Percentiles rank a stretch among this genome's conserved stretches.
Evolutionary conservation across 37 sponge, comb jelly and placozoan species (phyloP).

Genomic region (Dysidea cf. avara): DNA sequence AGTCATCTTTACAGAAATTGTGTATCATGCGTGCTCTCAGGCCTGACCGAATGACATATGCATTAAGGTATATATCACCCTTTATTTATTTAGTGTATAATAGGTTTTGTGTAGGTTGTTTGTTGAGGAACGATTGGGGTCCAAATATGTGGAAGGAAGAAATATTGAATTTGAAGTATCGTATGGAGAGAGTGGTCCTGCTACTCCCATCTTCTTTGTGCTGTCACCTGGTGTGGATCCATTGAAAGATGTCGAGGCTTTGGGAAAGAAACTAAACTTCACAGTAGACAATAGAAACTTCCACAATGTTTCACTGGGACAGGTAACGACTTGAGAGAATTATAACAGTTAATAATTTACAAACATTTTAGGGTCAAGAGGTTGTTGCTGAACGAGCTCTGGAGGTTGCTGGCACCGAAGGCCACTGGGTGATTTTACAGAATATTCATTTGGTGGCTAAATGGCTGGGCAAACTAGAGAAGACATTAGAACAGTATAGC

Average conservation of each 20-base stretch:
- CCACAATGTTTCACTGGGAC: slow-evolving; percentile 98
- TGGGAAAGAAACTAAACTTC: slow-evolving; percentile 94
- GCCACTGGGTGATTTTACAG: slow-evolving; percentile 99
- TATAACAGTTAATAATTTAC: not conserved
- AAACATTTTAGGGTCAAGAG: slow-evolving; percentile 93
- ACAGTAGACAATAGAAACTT: slow-evolving; percentile 85
- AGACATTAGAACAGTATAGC: slow-evolving; percentile 88
- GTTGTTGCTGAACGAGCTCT: slow-evolving; percentile 96
- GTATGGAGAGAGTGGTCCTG: slow-evolving; percentile 96
- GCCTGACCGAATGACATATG: slow-evolving; percentile 99
- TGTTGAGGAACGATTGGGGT: slow-evolving; percentile 96
- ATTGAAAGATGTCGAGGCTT: slow-evolving; percentile 96
- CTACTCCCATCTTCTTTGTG: slow-evolving; percentile 98
- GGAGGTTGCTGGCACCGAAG: slow-evolving; percentile 91
- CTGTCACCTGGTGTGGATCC: slow-evolving; percentile 99
- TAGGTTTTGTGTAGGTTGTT: slow-evolving; percentile 53
- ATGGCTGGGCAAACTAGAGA: slow-evolving; percentile 96
- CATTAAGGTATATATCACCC: slow-evolving; percentile 62
- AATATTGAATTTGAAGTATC: slow-evolving; percentile 91
- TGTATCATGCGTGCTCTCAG: slow-evolving; percentile 97
- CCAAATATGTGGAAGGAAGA: slow-evolving; percentile 86
- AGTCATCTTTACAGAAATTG: slow-evolving; percentile 92
- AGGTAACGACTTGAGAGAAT: slow-evolving; percentile 42
- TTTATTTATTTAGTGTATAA: not conserved
- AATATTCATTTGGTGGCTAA: slow-evolving; percentile 96